These are phyloP conservation scores for Grammomys dolichurus DNA, from an alignment of 2,113 vertebrate species.

Conservation along the genomic window DNA sequence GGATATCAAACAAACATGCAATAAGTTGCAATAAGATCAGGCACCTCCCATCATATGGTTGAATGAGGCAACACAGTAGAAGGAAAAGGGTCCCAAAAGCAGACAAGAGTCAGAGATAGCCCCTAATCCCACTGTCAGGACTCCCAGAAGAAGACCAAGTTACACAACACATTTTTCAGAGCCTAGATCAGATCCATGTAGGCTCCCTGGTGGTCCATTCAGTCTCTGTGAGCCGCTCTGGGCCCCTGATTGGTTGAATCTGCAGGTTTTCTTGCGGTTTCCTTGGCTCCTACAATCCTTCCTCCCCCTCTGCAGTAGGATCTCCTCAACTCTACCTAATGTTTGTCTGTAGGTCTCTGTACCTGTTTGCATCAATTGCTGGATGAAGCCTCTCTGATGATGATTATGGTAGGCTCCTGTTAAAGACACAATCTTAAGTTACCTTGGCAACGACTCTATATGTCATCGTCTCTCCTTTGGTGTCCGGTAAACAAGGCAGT, in stretches of 20 bases:
- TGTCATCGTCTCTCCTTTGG: neutral
- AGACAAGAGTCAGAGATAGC: neutral
- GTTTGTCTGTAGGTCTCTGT: neutral
- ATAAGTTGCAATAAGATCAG: neutral
- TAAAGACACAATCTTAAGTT: neutral
- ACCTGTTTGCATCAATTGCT: neutral
- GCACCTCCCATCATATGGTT: neutral
- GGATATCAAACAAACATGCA: neutral
- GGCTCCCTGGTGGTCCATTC: neutral
- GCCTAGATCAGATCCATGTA: neutral
- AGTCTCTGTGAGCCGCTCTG: neutral
- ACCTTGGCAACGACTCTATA: conserved; percentile 29
- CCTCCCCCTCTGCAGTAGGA: neutral
- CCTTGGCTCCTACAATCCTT: neutral
- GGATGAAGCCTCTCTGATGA: neutral
- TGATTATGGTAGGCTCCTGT: neutral
- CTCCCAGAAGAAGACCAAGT: neutral
- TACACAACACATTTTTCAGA: neutral
- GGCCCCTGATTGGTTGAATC: neutral
- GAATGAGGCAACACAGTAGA: neutral
- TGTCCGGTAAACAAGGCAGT: neutral
- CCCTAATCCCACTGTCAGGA: neutral
- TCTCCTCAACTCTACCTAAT: neutral
- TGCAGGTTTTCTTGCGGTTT: neutral
- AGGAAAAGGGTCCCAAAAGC: neutral